phyloP scores from a whole-genome alignment of 2,113 vertebrate genomes.

The Propithecus coquereli region DNA sequence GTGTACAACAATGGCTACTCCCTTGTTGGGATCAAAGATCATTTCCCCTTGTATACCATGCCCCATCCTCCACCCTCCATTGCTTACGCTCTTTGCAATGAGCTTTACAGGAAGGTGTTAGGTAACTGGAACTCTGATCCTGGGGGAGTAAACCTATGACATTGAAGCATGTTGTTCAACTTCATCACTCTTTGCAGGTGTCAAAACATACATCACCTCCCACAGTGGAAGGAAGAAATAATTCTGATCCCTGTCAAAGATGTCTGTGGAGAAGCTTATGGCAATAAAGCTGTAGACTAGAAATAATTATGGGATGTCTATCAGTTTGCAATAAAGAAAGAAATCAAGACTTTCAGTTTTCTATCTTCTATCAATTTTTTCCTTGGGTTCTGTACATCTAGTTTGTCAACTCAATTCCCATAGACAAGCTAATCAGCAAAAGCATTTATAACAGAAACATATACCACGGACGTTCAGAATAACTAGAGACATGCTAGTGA shows the following conservation, averaged over 20 bases:
- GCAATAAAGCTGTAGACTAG: conserved; percentile 20
- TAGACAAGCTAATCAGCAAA: neutral
- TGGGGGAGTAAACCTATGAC: neutral
- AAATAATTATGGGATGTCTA: conserved; percentile 56
- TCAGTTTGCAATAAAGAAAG: conserved; percentile 31
- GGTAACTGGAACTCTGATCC: conserved; percentile 42
- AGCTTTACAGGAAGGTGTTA: neutral
- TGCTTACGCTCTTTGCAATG: neutral
- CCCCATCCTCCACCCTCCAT: neutral
- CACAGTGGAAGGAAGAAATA: neutral
- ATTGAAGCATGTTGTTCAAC: conserved; percentile 38
- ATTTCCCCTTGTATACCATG: neutral
- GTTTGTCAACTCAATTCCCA: conserved; percentile 28
- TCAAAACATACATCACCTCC: conserved; percentile 19
- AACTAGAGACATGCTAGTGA: neutral
- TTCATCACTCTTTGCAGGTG: conserved; percentile 37
- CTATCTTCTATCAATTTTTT: neutral
- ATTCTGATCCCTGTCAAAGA: conserved; percentile 45
- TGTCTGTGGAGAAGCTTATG: neutral
- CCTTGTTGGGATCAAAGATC: neutral
- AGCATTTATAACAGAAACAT: neutral
- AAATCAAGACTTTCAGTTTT: neutral
- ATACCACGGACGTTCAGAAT: neutral
- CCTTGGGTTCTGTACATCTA: neutral
- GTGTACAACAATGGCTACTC: neutral